These are phyloP conservation scores for Elachura formosa DNA, from an alignment of 2,113 vertebrate species.

Conservation along the genomic window DNA sequence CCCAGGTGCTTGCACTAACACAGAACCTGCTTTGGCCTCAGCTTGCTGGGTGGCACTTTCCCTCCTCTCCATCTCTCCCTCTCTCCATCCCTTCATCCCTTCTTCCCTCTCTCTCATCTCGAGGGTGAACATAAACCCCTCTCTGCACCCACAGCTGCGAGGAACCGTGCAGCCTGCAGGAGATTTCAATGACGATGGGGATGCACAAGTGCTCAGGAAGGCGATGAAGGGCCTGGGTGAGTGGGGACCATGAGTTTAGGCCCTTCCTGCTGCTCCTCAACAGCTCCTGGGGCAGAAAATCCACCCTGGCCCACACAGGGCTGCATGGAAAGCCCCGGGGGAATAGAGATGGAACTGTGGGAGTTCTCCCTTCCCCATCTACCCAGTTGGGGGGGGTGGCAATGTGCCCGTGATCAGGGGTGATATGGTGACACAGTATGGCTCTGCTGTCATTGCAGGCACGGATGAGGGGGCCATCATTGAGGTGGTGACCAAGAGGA, in stretches of 20 bases:
- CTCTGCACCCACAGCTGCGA: conserved; percentile 72
- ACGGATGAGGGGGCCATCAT: conserved; percentile 91
- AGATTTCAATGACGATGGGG: conserved; percentile 80
- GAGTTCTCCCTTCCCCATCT: not conserved
- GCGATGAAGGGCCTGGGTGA: conserved; percentile 97
- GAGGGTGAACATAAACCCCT: not conserved
- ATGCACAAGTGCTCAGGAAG: conserved; percentile 90
- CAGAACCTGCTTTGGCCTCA: conserved; percentile 24
- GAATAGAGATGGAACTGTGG: not conserved
- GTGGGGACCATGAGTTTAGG: not conserved
- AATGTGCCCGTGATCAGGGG: rapidly evolving
- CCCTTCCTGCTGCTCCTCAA: not conserved
- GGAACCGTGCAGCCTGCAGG: conserved; percentile 74
- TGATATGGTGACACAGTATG: not conserved
- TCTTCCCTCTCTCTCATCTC: not conserved
- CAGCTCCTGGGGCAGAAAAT: not conserved
- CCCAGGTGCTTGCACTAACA: conserved; percentile 53
- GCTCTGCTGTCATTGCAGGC: conserved; percentile 69
- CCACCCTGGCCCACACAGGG: rapidly evolving
- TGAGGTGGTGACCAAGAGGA: conserved; percentile 83
- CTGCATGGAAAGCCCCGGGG: not conserved
- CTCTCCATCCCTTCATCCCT: not conserved
- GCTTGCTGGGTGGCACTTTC: conserved; percentile 10
- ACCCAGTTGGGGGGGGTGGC: rapidly evolving
- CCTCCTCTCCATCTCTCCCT: not conserved